Evolutionary conservation across 2,113 vertebrate genomes (phyloP), one percentile per base, ranked within the genome.

Genomic region (Sceloporus undulatus): DNA sequence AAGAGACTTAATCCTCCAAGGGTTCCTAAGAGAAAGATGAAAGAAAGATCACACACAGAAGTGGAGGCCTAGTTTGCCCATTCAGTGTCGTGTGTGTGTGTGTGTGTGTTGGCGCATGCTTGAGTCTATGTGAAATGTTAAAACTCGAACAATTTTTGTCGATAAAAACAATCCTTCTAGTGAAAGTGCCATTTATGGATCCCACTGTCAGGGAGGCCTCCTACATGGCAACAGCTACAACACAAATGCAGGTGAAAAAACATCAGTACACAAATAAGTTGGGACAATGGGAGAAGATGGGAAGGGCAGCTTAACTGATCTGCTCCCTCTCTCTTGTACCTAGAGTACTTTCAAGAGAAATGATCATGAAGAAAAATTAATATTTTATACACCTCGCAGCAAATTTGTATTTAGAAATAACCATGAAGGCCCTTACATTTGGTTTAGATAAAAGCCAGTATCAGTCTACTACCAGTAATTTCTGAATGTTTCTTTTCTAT

Each of bases 1-100:
- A 93, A 90, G 81, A 88, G 76, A n/a, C 78, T 91, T 90, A 84
- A 91, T 73, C 90, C 91, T 93, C 93, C 18, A 90, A 86, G 90
- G 94, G 77, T 80, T 92, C 89, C 21, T 86, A 81, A 95, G 77
- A 90, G 92, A 88, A 94, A 92, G 94, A 93, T 93, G 92, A 94
- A 95, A 95, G 91, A 89, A 80, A 94, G 86, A 94, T 88, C 89
- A 92, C 80, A 87, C 73, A 92, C 92, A 62, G 92, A 74, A 80
- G 70, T 81, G 56, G 79, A 93, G 81, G 70, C 73, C 52, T 84
- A 88, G 77, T 66, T 38, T 73, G 13, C 42, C 71, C 6, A 9
- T 80, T 86, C 84, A 54, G 1, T 0, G 75, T 27, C 82, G 4
- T 65, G 62, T 65, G 62, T 65, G 9, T 4, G 62, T 10, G 59